Evolutionary conservation across 2,888 invertebrate species (phyloP), one percentile per base, ranked within the genome.

Genomic region (Thalpophila matura): DNA sequence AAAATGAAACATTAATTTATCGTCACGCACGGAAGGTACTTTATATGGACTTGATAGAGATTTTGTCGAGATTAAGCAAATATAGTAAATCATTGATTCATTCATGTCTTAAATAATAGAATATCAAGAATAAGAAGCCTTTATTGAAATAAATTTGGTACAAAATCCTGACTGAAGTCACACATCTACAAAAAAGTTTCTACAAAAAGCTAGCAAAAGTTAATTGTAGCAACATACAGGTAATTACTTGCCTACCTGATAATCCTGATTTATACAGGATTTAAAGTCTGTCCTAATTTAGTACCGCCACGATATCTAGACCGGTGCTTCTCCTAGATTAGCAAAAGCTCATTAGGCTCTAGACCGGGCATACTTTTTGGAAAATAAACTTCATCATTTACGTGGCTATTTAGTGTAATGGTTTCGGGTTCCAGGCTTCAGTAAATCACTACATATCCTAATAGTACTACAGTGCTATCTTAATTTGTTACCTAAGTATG

Each of bases 211-310:
- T 20, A 2, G 20, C 43, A 31, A 10, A 33, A 38, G 29, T 50
- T 18, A 58, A 54, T 46, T 50, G 22, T 50, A 47, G 26, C 27
- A 31, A 42, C 49, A 65, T 50, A 20, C 18, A 18, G 45, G 35
- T 72, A 65, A 72, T 65, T 35, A 72, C 26, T 65, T 58, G 29
- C 27, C n/a, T 51, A 38, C 40, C 58, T 68, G 76, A 80, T 78
- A 81, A 79, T 74, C 81, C 76, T 77, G 74, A 82, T 82, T 82
- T 80, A 83, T 76, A 68, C 66, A 61, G 76, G 81, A 76, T 78
- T 80, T 76, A 70, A 80, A 78, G 66, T 71, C 64, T 50, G 64
- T 70, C 74, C 53, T 55, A 63, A 78, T 68, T 67, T 55, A 68
- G 61, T 49, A 58, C 57, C 62, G 65, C 71, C 70, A 67, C 74